Base-by-base conservation (phyloP, 2,797 vertebrate species). In the Spizella passerina region DNA sequence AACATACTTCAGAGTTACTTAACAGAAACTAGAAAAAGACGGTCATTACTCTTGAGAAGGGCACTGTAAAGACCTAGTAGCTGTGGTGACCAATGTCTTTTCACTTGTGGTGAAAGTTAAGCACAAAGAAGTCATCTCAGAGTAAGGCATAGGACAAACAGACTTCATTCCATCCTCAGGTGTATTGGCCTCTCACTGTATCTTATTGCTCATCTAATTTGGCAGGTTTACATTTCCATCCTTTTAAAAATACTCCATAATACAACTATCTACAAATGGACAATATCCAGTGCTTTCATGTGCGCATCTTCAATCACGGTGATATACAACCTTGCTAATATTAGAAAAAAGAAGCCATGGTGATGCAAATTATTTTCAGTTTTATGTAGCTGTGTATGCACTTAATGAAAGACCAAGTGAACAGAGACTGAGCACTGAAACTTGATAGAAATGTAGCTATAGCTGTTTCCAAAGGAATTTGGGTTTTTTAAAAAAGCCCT, bases 141-240 rank as follows among this genome's bases (percentile, higher is more conserved):
- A 96, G 84, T 97, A 97, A 98, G 97, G 97, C 97, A 94, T 97
- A 97, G 96, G 96, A 97, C 97, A 96, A 97, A 80, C 92, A 93
- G 95, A 92, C 95, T 95, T 97, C 78, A 50, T 55, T 95, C 86
- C 52, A 34, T 95, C 68, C 96, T 92, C 86, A 72, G 86, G 50
- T 95, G 87, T 94, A 92, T 79, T 96, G 78, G 93, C 85, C 86
- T 93, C 75, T 95, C 93, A 76, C 69, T 92, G 78, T 83, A 52
- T 52, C 93, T 97, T 97, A 98, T 97, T 97, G 98, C 97, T 98
- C 88, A 63, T 87, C 96, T 97, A 93, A 94, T 91, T 91, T 78
- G 89, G 88, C 92, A 93, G 71, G 86, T 56, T 72, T 49, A 59
- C 66, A 21, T 88, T 89, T 77, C 79, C 71, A 64, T 90, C 78